Conservation (phyloP, 2,888 invertebrate species). For the Volucella bombylans region DNA sequence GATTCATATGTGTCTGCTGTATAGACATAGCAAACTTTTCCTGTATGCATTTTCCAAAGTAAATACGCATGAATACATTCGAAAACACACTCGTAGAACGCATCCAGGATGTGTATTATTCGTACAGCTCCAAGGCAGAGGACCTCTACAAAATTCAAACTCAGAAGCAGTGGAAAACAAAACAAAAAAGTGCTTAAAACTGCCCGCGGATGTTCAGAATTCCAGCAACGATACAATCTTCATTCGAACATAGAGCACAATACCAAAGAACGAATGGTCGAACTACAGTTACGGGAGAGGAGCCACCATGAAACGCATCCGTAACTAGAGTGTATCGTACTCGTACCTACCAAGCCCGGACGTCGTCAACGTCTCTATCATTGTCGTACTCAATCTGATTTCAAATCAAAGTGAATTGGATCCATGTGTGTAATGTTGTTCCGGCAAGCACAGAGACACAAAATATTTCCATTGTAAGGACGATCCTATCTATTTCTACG, state of each 20-base stretch:
- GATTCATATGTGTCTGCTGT: not conserved
- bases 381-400: conserved; percentile 63
- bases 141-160: conserved; percentile 38
- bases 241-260: conserved; percentile 61
- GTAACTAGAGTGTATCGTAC: conserved; percentile 12
- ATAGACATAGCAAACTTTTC: conserved; percentile 24
- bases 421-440: conserved; percentile 59
- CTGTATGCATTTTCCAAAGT: conserved; percentile 49
- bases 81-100: conserved; percentile 33
- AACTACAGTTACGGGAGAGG: conserved; percentile 12
- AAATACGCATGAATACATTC: conserved; percentile 70
- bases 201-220: conserved; percentile 60
- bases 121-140: not conserved
- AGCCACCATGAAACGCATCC: conserved; percentile 57
- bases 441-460: not conserved
- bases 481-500: conserved; percentile 2
- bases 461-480: conserved; percentile 51
- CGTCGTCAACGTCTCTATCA: conserved; percentile 36
- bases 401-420: conserved; percentile 67
- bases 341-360: conserved; percentile 11
- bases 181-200: conserved; percentile 13
- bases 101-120: conserved; percentile 22
- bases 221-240: conserved; percentile 68
- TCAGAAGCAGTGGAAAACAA: conserved; percentile 13
- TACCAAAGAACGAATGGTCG: conserved; percentile 26